phyloP scores from a whole-genome alignment of 2,113 vertebrate genomes.

The Promerops cafer region DNA sequence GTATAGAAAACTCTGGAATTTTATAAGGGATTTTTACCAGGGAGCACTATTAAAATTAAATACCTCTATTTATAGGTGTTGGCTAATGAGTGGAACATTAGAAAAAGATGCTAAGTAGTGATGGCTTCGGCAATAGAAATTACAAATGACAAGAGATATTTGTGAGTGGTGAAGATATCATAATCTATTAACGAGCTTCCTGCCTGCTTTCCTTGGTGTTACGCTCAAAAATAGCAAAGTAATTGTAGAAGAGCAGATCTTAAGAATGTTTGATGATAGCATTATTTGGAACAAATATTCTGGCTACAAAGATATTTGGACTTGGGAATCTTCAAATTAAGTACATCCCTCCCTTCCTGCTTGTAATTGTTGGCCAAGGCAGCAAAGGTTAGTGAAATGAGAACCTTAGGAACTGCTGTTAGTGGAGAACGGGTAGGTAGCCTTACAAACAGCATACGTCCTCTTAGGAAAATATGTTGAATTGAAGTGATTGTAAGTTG shows the following conservation, averaged over 20 bases:
- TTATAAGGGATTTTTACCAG: constrained; percentile 32
- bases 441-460: not conserved
- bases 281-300: not conserved
- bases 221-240: not conserved
- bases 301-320: not conserved
- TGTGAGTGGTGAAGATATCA: not conserved
- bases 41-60: constrained; percentile 28
- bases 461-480: not conserved
- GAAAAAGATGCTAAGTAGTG: not conserved
- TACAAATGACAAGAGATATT: not conserved
- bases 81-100: not conserved
- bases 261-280: not conserved
- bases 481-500: not conserved
- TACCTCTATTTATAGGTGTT: constrained; percentile 4
- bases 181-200: not conserved
- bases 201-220: not conserved
- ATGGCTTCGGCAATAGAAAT: not conserved
- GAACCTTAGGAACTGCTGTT: not conserved
- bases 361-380: not conserved
- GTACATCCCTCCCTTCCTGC: not conserved
- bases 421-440: not conserved
- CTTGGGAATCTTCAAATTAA: not conserved
- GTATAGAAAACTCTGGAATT: not conserved
- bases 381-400: not conserved
- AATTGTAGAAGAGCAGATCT: not conserved